These are phyloP conservation scores for Hermaeophaga mercurialis DNA, from an alignment of 2,888 invertebrate genomes.

Conservation along the genomic window DNA sequence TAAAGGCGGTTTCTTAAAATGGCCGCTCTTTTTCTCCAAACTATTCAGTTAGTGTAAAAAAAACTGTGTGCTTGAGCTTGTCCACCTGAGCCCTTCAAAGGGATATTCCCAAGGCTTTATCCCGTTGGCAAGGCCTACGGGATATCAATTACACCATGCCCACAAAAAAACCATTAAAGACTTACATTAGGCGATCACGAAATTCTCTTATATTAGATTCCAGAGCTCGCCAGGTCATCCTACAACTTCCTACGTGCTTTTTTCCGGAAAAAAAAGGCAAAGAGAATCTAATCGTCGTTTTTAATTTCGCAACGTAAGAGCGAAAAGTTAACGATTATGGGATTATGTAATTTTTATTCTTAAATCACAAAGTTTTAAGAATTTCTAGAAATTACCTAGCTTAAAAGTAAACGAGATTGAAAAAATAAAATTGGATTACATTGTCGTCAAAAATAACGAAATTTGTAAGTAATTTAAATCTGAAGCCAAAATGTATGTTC, in stretches of 20 bases:
- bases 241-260: slow-evolving; percentile 11
- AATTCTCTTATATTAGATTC: slow-evolving; percentile 15
- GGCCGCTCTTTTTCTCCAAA: too few relatives aligned
- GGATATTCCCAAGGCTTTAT: background rate
- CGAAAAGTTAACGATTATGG: too few relatives aligned
- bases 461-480: too few relatives aligned
- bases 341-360: too few relatives aligned
- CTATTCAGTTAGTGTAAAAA: too few relatives aligned
- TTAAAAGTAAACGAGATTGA: too few relatives aligned
- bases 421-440: too few relatives aligned
- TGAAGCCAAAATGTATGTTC: too few relatives aligned
- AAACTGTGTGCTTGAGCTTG: background rate
- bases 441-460: too few relatives aligned
- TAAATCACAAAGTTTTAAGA: too few relatives aligned
- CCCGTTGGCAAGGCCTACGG: background rate
- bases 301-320: slow-evolving; percentile 26
- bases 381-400: too few relatives aligned
- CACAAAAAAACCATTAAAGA: slow-evolving; percentile 12
- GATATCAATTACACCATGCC: slow-evolving; percentile 10
- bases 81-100: background rate
- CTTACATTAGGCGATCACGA: slow-evolving; percentile 17
- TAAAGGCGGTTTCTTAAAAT: too few relatives aligned
- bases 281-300: background rate
- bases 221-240: slow-evolving; percentile 8
- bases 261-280: background rate